Evolutionary conservation across 2,797 vertebrate species (phyloP).

Genomic region (Fistularia tabacaria): DNA sequence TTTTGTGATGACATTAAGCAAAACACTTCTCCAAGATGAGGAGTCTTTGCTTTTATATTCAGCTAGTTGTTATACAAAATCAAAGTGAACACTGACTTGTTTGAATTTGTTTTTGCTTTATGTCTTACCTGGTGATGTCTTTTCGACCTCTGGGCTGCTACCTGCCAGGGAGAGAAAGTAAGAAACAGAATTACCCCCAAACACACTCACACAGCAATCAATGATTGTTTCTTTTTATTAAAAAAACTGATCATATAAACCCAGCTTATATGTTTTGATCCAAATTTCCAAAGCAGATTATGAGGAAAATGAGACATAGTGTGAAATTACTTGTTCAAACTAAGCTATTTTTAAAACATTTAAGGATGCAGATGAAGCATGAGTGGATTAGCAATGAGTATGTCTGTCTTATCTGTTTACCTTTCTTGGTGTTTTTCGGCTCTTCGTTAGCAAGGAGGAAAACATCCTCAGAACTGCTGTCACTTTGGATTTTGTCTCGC

Average conservation of each 20-base stretch:
- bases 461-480: constrained; percentile 88
- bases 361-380: not conserved
- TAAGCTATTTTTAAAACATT: no score
- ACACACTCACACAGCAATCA: not conserved
- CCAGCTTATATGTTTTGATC: no score
- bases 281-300: no score
- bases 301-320: no score
- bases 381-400: not conserved
- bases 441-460: constrained; percentile 77
- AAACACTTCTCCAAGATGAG: no score
- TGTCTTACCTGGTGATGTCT: constrained; percentile 79
- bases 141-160: constrained; percentile 83
- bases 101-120: not conserved
- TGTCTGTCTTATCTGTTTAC: constrained; percentile 55
- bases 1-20: no score
- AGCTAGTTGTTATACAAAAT: not conserved
- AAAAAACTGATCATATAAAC: no score
- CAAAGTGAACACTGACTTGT: not conserved
- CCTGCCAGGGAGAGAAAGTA: constrained; percentile 79
- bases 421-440: constrained; percentile 79
- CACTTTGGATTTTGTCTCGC: constrained; percentile 84
- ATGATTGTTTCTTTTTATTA: no score
- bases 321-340: no score
- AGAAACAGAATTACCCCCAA: constrained; percentile 25
- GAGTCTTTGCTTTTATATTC: no score